These are phyloP conservation scores for Shinisaurus crocodilurus DNA, from an alignment of 2,113 vertebrate genomes.

Conservation along the genomic window DNA sequence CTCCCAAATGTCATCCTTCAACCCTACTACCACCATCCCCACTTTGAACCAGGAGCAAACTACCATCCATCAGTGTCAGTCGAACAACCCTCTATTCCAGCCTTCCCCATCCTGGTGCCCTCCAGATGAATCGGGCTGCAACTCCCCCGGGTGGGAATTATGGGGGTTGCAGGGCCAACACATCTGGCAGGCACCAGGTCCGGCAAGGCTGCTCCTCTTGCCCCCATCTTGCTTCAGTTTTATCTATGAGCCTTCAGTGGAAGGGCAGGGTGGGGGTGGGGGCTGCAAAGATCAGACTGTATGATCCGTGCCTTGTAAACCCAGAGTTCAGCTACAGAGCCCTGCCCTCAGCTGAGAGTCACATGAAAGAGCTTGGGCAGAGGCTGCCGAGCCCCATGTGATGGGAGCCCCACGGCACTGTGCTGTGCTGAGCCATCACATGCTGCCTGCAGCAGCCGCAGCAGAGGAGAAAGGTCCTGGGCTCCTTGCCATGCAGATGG, in stretches of 20 bases:
- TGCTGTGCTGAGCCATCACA: constrained; percentile 22
- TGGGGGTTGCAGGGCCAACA: too few relatives aligned
- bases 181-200: too few relatives aligned
- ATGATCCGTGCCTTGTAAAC: background rate
- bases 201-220: background rate
- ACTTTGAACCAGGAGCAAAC: too few relatives aligned
- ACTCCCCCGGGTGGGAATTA: background rate
- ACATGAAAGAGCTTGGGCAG: constrained; percentile 38
- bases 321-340: background rate
- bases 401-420: constrained; percentile 16
- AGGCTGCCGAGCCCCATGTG: constrained; percentile 23
- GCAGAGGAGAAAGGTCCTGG: background rate
- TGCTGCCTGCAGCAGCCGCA: background rate
- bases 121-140: background rate
- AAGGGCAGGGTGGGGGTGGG: background rate
- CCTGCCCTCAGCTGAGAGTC: constrained; percentile 39
- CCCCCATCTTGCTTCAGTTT: background rate
- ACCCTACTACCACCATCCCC: background rate
- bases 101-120: background rate
- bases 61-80: background rate
- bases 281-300: background rate
- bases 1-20: background rate
- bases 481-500: background rate
- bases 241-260: background rate
- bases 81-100: background rate